A percentile compares a stretch with the other conserved stretches of the same genome.
These are phyloP conservation scores for Phaenicophaeus curvirostris DNA, from an alignment of 2,797 vertebrate genomes.

Conservation along the genomic window DNA sequence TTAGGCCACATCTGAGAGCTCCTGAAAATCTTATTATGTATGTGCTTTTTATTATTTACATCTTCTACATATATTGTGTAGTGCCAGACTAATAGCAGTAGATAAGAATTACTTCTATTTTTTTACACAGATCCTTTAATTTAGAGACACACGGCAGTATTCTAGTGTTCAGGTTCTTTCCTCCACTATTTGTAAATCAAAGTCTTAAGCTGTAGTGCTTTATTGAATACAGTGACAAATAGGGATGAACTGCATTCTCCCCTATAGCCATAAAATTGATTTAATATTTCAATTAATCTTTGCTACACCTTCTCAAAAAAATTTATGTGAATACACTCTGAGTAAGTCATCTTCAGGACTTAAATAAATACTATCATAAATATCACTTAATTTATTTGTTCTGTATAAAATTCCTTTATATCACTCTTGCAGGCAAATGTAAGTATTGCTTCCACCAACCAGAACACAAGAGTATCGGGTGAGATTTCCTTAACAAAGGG, in stretches of 20 bases:
- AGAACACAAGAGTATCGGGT: neutral
- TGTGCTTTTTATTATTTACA: neutral
- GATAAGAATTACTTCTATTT: slow-evolving; percentile 18
- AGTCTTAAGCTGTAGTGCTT: slow-evolving; percentile 44
- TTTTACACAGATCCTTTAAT: slow-evolving; percentile 25
- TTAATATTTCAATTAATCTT: slow-evolving; percentile 76
- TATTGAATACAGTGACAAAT: slow-evolving; percentile 56
- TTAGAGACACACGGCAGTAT: slow-evolving; percentile 12
- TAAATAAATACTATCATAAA: slow-evolving; percentile 64
- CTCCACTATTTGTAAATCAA: slow-evolving; percentile 62
- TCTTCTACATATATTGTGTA: neutral
- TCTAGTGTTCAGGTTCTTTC: neutral
- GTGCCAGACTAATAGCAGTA: slow-evolving; percentile 19
- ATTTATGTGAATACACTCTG: slow-evolving; percentile 57
- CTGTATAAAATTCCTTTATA: slow-evolving; percentile 14
- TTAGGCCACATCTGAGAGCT: neutral
- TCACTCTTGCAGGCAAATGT: neutral
- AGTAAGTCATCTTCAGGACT: slow-evolving; percentile 54
- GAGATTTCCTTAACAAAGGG: neutral
- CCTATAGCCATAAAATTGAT: slow-evolving; percentile 58
- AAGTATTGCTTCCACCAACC: neutral
- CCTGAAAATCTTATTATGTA: neutral
- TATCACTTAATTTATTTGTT: slow-evolving; percentile 64
- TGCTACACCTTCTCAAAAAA: slow-evolving; percentile 51
- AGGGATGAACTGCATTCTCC: slow-evolving; percentile 54